Conservation (phyloP, 2,888 invertebrate species). For the Euplagia quadripunctaria region DNA sequence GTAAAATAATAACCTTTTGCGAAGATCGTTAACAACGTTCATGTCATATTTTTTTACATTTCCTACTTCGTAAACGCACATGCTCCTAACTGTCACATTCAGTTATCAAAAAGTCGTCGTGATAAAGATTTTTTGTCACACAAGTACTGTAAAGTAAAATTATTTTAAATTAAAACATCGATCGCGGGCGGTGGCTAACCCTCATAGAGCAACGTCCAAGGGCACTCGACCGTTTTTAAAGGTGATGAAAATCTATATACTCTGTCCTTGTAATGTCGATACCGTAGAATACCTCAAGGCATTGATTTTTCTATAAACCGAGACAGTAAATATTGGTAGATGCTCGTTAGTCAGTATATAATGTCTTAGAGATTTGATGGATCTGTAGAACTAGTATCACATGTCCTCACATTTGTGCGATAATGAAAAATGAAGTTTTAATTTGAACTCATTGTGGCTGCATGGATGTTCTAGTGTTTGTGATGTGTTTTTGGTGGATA, state of each 20-base stretch:
- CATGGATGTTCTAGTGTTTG: background rate
- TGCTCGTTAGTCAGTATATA: conserved; percentile 44
- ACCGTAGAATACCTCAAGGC: conserved; percentile 44
- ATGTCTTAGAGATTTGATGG: conserved; percentile 40
- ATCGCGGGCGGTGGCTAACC: conserved; percentile 53
- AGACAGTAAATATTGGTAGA: conserved; percentile 64
- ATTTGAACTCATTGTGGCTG: background rate
- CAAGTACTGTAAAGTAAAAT: conserved; percentile 28
- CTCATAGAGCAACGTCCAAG: conserved; percentile 63
- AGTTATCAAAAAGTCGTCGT: conserved; percentile 45
- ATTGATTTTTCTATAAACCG: conserved; percentile 78
- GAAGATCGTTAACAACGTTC: conserved; percentile 14
- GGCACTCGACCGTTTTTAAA: conserved; percentile 46
- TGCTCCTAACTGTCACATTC: conserved; percentile 31
- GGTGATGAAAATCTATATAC: conserved; percentile 37
- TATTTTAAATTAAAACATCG: conserved; percentile 57
- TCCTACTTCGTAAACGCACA: conserved; percentile 25
- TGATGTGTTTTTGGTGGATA: background rate
- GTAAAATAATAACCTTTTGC: conserved; percentile 23
- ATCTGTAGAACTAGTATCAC: conserved; percentile 41
- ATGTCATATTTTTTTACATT: background rate
- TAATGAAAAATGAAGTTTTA: background rate
- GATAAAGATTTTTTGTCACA: conserved; percentile 46
- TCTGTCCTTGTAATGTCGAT: conserved; percentile 32
- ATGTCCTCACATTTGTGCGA: background rate